Evolutionary conservation across 2,888 invertebrate species (phyloP).

Genomic region (Nomada lathburiana): DNA sequence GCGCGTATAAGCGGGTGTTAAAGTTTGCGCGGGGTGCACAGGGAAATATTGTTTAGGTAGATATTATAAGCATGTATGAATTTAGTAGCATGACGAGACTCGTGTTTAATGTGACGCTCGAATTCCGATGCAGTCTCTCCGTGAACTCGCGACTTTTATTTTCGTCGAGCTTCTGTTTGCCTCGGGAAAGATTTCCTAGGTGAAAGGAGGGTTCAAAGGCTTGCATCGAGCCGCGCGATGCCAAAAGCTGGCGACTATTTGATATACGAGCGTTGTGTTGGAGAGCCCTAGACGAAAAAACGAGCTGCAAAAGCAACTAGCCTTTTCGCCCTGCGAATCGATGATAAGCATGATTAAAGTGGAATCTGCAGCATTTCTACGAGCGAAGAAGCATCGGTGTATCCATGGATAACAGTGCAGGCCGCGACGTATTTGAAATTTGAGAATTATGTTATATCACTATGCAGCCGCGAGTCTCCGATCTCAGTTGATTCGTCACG

Average conservation of each 20-base stretch:
- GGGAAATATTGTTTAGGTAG: too few relatives aligned
- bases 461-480: constrained; percentile 49
- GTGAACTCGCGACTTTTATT: constrained; percentile 23
- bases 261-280: constrained; percentile 5
- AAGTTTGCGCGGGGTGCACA: background rate
- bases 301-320: background rate
- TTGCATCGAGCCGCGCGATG: constrained; percentile 14
- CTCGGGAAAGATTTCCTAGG: constrained; percentile 14
- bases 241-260: constrained; percentile 16
- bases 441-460: background rate
- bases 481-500: constrained; percentile 80
- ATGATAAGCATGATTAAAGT: constrained; percentile 34
- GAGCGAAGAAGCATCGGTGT: background rate
- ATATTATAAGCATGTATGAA: background rate
- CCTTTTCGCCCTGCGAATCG: background rate
- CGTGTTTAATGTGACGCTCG: constrained; percentile 27
- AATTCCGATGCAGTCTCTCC: constrained; percentile 25
- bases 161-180: background rate
- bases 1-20: background rate
- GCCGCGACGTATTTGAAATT: constrained; percentile 25
- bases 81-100: background rate
- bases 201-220: constrained; percentile 5
- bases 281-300: background rate
- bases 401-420: background rate
- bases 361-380: constrained; percentile 31